These are phyloP conservation scores for Clunio marinus DNA, from an alignment of 2,888 invertebrate species.

Conservation along the genomic window DNA sequence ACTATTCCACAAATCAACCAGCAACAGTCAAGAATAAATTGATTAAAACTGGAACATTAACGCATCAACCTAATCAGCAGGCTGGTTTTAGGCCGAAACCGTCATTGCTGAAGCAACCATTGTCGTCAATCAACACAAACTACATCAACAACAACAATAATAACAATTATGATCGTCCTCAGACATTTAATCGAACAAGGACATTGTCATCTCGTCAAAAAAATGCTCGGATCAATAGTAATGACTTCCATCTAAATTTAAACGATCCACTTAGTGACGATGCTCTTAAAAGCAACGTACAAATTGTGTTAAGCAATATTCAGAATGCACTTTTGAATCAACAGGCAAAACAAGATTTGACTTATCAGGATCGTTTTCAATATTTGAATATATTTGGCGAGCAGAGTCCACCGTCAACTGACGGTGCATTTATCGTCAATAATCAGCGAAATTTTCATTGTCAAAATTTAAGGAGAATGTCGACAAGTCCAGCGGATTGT, in stretches of 20 bases:
- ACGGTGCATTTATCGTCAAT: conserved; percentile 46
- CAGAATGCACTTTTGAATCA: conserved; percentile 50
- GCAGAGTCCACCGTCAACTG: conserved; percentile 11
- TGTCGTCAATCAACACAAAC: conserved; percentile 45
- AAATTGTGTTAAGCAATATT: conserved; percentile 51
- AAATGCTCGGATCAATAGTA: background rate
- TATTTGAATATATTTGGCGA: conserved; percentile 28
- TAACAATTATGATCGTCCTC: conserved; percentile 34
- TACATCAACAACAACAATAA: conserved; percentile 42
- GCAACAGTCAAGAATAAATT: conserved; percentile 49
- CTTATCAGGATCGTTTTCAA: conserved; percentile 29
- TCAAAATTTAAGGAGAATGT: conserved; percentile 41
- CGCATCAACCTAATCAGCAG: conserved; percentile 41
- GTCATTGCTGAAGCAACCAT: conserved; percentile 39
- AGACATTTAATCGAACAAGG: background rate
- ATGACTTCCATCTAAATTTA: conserved; percentile 11
- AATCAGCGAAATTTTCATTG: conserved; percentile 46
- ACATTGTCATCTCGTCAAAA: background rate
- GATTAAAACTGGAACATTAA: conserved; percentile 45
- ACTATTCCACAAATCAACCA: conserved; percentile 51
- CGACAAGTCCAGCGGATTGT: conserved; percentile 48
- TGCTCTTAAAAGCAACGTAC: conserved; percentile 51
- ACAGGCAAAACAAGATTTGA: background rate
- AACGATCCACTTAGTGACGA: conserved; percentile 49
- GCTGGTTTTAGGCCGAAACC: conserved; percentile 14